phyloP scores from a whole-genome alignment of 37 sponge, comb jelly and placozoan genomes.

The Cladorhizidae sp. region DNA sequence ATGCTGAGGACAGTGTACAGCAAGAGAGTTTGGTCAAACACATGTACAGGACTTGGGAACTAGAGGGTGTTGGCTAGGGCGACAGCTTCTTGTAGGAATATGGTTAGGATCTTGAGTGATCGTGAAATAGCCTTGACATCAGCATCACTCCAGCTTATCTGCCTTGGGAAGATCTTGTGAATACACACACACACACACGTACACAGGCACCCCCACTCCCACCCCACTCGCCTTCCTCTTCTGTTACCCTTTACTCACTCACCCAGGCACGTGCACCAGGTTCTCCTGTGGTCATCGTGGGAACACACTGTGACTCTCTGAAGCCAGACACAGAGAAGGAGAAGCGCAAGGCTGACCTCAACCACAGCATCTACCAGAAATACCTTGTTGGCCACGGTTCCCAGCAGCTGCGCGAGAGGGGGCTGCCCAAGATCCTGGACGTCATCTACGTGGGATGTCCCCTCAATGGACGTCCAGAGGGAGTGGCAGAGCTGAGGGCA shows the following conservation, averaged over 20 bases:
- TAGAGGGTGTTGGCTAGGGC: too few relatives aligned
- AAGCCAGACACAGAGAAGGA: slow-evolving; percentile 58
- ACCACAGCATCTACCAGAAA: slow-evolving; percentile 49
- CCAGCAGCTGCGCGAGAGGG: slow-evolving; percentile 67
- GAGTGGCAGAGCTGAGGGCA: slow-evolving; percentile 68
- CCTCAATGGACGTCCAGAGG: slow-evolving; percentile 48
- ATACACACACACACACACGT: slow-evolving; percentile 6
- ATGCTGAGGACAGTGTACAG: too few relatives aligned
- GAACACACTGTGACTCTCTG: slow-evolving; percentile 82
- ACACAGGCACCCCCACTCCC: background rate
- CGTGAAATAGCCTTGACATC: too few relatives aligned
- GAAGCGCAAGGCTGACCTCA: slow-evolving; percentile 42
- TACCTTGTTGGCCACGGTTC: slow-evolving; percentile 45
- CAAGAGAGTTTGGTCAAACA: too few relatives aligned
- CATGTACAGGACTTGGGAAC: too few relatives aligned
- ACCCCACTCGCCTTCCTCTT: background rate
- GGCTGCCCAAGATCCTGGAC: slow-evolving; percentile 81
- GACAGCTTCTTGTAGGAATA: too few relatives aligned
- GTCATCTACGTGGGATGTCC: slow-evolving; percentile 81
- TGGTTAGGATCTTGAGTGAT: too few relatives aligned
- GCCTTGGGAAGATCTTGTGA: too few relatives aligned
- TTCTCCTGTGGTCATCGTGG: slow-evolving; percentile 89
- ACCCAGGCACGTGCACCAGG: slow-evolving; percentile 87
- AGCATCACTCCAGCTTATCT: too few relatives aligned
- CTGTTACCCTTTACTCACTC: too few relatives aligned